phyloP scores from a whole-genome alignment of 1,140 invertebrate species.

The Drosophila sechellia region DNA sequence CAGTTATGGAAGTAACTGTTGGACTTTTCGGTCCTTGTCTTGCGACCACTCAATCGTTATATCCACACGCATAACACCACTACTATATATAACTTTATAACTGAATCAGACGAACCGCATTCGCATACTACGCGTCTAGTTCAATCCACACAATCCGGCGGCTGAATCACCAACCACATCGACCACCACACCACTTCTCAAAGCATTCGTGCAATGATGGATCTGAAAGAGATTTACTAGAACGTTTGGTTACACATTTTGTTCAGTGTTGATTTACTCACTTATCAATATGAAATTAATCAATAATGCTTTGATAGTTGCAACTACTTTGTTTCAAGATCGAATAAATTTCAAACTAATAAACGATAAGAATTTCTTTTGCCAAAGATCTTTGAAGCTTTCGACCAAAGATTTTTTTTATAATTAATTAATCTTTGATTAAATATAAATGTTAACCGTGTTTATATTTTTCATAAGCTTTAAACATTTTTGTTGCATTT shows the following conservation, averaged over 20 bases:
- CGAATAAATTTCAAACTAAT: slow-evolving; percentile 32
- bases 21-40: slow-evolving; percentile 84
- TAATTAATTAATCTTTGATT: slow-evolving; percentile 33
- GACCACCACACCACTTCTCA: slow-evolving; percentile 39
- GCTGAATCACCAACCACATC: slow-evolving; percentile 45
- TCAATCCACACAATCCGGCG: slow-evolving; percentile 44
- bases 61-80: slow-evolving; percentile 35
- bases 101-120: slow-evolving; percentile 34
- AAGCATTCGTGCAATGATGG: slow-evolving; percentile 28
- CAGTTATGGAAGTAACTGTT: slow-evolving; percentile 76
- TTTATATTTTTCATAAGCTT: slow-evolving; percentile 49
- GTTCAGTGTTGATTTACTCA: slow-evolving; percentile 44
- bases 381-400: slow-evolving; percentile 51
- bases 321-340: slow-evolving; percentile 46
- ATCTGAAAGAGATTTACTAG: slow-evolving; percentile 20
- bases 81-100: slow-evolving; percentile 24
- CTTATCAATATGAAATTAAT: slow-evolving; percentile 32
- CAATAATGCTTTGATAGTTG: slow-evolving; percentile 48
- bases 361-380: slow-evolving; percentile 36
- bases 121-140: slow-evolving; percentile 41
- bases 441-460: slow-evolving; percentile 30
- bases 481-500: slow-evolving; percentile 68
- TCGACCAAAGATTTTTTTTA: slow-evolving; percentile 39
- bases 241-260: slow-evolving; percentile 29
- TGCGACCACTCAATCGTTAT: slow-evolving; percentile 43